Conservation (phyloP, 1,140 invertebrate genomes). For the Psix sp. region DNA sequence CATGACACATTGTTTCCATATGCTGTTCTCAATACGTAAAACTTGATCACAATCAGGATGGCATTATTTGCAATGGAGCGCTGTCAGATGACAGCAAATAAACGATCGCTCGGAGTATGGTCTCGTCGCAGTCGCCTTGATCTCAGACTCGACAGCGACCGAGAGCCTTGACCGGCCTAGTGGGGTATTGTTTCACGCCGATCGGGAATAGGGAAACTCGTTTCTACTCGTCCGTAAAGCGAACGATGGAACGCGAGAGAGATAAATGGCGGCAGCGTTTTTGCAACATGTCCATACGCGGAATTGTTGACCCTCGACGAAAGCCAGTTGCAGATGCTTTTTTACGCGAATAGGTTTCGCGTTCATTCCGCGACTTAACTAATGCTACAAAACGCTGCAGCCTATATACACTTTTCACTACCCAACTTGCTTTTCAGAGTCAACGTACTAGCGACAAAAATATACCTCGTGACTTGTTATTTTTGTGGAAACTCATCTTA, state of each 20-base stretch:
- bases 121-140: slow-evolving; percentile 47
- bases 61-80: no score
- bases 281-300: slow-evolving; percentile 58
- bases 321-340: slow-evolving; percentile 43
- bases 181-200: slow-evolving; percentile 63
- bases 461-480: no score
- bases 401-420: no score
- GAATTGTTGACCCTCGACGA: slow-evolving; percentile 53
- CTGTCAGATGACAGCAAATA: no score
- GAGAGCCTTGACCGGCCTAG: slow-evolving; percentile 49
- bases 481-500: no score
- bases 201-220: slow-evolving; percentile 64
- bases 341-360: slow-evolving; percentile 34
- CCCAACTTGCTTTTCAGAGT: no score
- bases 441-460: no score
- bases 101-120: no score
- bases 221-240: slow-evolving; percentile 46
- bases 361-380: slow-evolving; percentile 9
- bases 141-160: slow-evolving; percentile 31
- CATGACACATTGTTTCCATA: no score
- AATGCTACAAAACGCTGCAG: no score
- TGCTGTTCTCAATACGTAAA: no score
- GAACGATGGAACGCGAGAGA: slow-evolving; percentile 49
- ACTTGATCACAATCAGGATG: no score
- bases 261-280: slow-evolving; percentile 52